phyloP scores from a whole-genome alignment of 2,113 vertebrate genomes.

The Lepidothrix coronata region DNA sequence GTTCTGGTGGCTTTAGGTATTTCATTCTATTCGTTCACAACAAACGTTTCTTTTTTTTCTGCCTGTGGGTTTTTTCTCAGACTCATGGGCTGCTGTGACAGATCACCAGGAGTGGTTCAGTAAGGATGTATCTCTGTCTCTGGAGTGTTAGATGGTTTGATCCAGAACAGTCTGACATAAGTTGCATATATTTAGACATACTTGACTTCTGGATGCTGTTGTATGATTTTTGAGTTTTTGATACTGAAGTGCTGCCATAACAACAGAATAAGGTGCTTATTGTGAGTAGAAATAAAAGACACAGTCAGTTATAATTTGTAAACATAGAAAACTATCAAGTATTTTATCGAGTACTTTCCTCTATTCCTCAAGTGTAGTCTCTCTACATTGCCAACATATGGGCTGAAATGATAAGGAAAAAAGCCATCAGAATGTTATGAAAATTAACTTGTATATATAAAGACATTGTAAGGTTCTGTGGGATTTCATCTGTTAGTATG shows the following conservation, averaged over 20 bases:
- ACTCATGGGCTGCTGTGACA: neutral
- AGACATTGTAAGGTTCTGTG: neutral
- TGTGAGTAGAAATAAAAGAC: neutral
- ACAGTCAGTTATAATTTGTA: neutral
- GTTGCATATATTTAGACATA: neutral
- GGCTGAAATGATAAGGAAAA: neutral
- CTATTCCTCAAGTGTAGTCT: neutral
- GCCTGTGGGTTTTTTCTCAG: neutral
- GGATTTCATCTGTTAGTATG: neutral
- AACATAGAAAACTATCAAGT: neutral
- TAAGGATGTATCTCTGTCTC: neutral
- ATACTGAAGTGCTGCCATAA: neutral
- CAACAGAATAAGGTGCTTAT: neutral
- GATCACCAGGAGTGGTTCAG: neutral
- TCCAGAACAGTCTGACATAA: neutral
- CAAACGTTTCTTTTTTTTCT: neutral
- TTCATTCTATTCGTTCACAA: neutral
- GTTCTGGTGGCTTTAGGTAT: neutral
- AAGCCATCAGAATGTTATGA: neutral
- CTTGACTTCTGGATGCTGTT: neutral
- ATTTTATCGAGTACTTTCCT: neutral
- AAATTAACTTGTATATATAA: neutral
- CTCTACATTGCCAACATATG: fast-evolving
- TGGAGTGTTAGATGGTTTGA: neutral
- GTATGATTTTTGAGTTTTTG: neutral